Evolutionary conservation across 2,797 vertebrate species (phyloP), one percentile per base, ranked within the genome.

Genomic region (Meriones psammophilus): DNA sequence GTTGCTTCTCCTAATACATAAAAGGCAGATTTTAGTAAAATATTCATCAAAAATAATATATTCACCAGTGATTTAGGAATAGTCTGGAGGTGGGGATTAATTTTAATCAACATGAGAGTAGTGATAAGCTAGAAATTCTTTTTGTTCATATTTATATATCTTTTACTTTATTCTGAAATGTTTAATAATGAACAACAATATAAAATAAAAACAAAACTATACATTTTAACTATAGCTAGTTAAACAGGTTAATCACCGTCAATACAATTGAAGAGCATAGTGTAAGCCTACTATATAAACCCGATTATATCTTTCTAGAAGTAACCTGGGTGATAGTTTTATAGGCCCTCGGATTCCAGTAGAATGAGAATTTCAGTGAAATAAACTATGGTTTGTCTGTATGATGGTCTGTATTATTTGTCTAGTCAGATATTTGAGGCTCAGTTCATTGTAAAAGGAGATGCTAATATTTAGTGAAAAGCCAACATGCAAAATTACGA

Each of bases 71-170:
- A 13, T 7, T 66, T 42, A 58, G 17, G 46, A 94, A 66, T 85
- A 24, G 39, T 56, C 30, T 87, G 42, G 54, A 83, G n/a, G 42
- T 50, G 2, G 28, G n/a, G 81, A 88, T 90, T 81, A 64, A 94
- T 96, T 94, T 94, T 90, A 94, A 91, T 97, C 15, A 92, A 56
- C 50, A 64, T 5, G 1, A 95, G 78, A 50, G 28, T 22, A 87
- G 66, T 39, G 33, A 91, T 18, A 91, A 91, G 60, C 69, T 56
- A 91, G 50, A 33, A 73, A 83, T 92, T 85, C 4, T 93, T 76
- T 89, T 62, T 84, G 36, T 28, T 89, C 26, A 66, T 36, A 46
- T 87, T 64, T 84, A 84, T 1, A 64, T 24, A 76, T 22, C 17
- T 12, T 33, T 88, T 18, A 46, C 54, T 77, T 39, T 87, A 93